Conservation (phyloP, 2,888 invertebrate genomes). For the Amiota communis region DNA sequence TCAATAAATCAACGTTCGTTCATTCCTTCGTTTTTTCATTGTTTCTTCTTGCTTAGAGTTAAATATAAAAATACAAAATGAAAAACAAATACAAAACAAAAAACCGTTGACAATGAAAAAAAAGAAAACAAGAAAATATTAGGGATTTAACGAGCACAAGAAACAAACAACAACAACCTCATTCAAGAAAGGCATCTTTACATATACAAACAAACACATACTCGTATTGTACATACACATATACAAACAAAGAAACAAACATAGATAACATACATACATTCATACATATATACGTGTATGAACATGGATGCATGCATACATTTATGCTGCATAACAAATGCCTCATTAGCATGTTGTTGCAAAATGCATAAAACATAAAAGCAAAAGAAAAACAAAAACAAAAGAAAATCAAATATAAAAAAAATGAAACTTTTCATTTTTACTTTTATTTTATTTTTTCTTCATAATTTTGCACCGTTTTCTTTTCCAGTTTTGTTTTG, state of each 20-base stretch:
- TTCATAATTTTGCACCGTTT: slow-evolving; percentile 5
- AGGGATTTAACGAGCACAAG: not conserved
- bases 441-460: slow-evolving; percentile 16
- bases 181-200: not conserved
- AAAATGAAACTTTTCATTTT: slow-evolving; percentile 41
- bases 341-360: slow-evolving; percentile 57
- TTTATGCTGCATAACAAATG: slow-evolving; percentile 56
- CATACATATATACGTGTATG: not conserved
- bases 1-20: slow-evolving; percentile 23
- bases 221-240: too few relatives aligned
- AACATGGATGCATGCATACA: slow-evolving; percentile 40
- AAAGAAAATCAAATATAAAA: not conserved
- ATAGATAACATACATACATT: too few relatives aligned
- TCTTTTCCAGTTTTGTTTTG: slow-evolving; percentile 46
- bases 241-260: too few relatives aligned
- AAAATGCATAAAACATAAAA: slow-evolving; percentile 25
- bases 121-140: too few relatives aligned
- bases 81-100: not conserved
- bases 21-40: not conserved
- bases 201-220: too few relatives aligned
- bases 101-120: not conserved
- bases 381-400: slow-evolving; percentile 31
- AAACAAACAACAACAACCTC: not conserved
- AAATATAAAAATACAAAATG: too few relatives aligned
- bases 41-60: not conserved